phyloP scores from a whole-genome alignment of 1,140 invertebrate genomes.

The Diachasmimorpha longicaudata region DNA sequence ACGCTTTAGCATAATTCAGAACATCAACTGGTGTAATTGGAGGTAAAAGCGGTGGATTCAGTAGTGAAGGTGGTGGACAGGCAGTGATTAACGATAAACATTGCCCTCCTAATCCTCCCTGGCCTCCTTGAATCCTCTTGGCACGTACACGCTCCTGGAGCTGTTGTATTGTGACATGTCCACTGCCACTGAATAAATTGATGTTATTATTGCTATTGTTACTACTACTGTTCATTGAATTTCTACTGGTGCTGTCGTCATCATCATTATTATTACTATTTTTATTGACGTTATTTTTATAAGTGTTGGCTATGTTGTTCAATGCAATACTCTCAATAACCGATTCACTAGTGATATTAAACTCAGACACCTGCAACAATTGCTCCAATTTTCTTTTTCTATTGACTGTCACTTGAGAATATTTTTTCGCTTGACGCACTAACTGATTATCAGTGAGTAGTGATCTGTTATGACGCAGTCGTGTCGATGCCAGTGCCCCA shows the following conservation, averaged over 20 bases:
- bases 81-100: conserved; percentile 43
- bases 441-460: conserved; percentile 78
- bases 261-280: neutral
- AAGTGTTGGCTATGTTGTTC: neutral
- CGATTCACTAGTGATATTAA: neutral
- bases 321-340: neutral
- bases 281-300: neutral
- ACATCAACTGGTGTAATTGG: conserved; percentile 57
- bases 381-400: conserved; percentile 87
- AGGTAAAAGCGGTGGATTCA: conserved; percentile 52
- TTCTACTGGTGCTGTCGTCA: too few relatives aligned
- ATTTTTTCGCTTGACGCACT: conserved; percentile 75
- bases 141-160: conserved; percentile 62
- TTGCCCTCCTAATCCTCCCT: conserved; percentile 27
- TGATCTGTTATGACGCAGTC: conserved; percentile 75
- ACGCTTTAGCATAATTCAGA: conserved; percentile 65
- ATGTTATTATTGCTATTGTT: neutral
- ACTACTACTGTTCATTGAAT: neutral
- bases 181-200: neutral
- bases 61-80: conserved; percentile 55
- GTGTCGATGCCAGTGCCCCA: conserved; percentile 75
- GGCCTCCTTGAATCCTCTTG: conserved; percentile 31
- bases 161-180: conserved; percentile 72
- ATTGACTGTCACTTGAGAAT: conserved; percentile 80
- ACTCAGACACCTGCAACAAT: conserved; percentile 77